Evolutionary conservation across 2,888 invertebrate species (phyloP), one percentile per base, ranked within the genome.

Genomic region (Chironomus riparius): DNA sequence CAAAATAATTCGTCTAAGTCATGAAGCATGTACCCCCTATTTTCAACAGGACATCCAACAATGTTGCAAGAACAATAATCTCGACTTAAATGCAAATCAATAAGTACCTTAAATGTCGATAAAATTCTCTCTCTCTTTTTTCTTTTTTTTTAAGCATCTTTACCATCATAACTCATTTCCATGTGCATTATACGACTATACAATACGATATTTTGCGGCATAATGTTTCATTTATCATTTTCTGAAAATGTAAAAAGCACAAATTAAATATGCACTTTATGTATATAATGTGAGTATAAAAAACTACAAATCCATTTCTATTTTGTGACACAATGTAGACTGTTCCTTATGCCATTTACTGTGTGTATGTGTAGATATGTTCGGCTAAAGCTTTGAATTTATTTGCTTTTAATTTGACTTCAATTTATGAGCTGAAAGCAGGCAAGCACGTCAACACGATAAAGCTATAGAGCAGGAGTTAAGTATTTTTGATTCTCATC

Each of bases 381-480:
- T 24, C 65, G 6, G 18, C 13, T 15, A 68, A 68, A 68, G 68
- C 38, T 15, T 21, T 47, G 38, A 74, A 74, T 74, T 74, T 74
- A 74, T 74, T 68, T 65, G n/a, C 47, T 22, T 68, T 68, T 74
- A 74, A 74, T 68, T 74, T 74, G 73, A 62, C 24, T 61, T 72
- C 73, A 28, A 73, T 73, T 73, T 73, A 73, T 65, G 73, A 47
- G 28, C 47, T 61, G 18, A 15, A 68, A 47, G 68, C 28, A 18
- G 15, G 6, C 68, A 68, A 68, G 65, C 21, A 65, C 6, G 13
- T 70, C 61, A 18, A 61, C 15, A 15, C 15, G 61, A 15, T 61
- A 61, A 61, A 18, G 61, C 61, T 18, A 13, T 61, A 6, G 21
- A 61, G 21, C 61, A 38, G 38, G 38, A 38, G 10, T 10, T 38